Evolutionary conservation across 2,797 vertebrate species (phyloP).

Genomic region (Percopsis omiscomaycus): DNA sequence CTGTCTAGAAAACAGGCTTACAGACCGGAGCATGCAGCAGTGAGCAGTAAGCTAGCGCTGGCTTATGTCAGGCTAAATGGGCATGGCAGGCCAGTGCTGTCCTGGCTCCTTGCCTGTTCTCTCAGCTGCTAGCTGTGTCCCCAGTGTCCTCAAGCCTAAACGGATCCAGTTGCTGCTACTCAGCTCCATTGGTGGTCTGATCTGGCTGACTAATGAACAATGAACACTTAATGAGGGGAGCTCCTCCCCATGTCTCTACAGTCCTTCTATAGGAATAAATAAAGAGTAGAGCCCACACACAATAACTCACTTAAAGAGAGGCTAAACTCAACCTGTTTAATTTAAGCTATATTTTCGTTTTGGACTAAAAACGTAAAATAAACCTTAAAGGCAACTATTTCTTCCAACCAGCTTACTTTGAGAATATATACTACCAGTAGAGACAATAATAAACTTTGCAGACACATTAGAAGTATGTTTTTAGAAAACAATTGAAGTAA

Average conservation of each 20-base stretch:
- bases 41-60: slow-evolving; percentile 44
- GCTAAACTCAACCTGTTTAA: too few species aligned
- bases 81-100: slow-evolving; percentile 64
- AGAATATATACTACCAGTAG: too few species aligned
- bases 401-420: too few species aligned
- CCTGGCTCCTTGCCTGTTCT: slow-evolving; percentile 71
- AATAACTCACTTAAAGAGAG: too few species aligned
- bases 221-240: slow-evolving; percentile 54
- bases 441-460: too few species aligned
- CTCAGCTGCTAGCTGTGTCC: slow-evolving; percentile 70
- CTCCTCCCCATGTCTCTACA: slow-evolving; percentile 29
- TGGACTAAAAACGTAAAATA: too few species aligned
- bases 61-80: slow-evolving; percentile 70
- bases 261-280: not conserved
- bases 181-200: slow-evolving; percentile 58
- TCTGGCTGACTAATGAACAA: slow-evolving; percentile 68
- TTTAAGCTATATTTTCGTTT: too few species aligned
- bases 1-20: slow-evolving; percentile 27
- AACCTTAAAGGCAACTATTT: too few species aligned
- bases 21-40: slow-evolving; percentile 35
- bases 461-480: too few species aligned
- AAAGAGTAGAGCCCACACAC: too few species aligned
- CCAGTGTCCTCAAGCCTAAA: slow-evolving; percentile 70
- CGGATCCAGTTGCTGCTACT: slow-evolving; percentile 70
- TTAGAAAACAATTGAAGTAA: too few species aligned